Base-by-base conservation (phyloP, 2,888 invertebrate genomes). In the Chelonus formosanus region DNA sequence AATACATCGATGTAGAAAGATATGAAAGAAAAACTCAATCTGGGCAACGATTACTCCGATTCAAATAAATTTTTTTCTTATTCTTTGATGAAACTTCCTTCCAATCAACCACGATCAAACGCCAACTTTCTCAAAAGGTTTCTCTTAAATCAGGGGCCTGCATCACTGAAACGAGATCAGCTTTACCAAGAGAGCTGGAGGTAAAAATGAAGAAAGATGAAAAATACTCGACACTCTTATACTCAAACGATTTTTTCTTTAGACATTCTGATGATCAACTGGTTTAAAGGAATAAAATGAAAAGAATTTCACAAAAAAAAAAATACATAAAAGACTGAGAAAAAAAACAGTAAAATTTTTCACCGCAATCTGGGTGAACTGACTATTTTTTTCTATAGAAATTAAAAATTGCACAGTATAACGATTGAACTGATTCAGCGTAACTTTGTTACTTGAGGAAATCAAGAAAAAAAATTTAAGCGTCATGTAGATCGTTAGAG, bases 91-190 rank as follows among this genome's bases (percentile, higher is more conserved):
- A 52, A 52, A 52, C 52, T 52, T 34, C 32, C 47, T 35, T 48
- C 20, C 47, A 58, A 58, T 58, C 58, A 58, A 34, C 34, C 10
- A 32, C 31, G 36, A 57, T 34, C 36, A 58, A 36, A 58, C 35
- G 47, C 48, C 20, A 47, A 35, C 7, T 47, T 47, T 34, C 10
- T 35, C 34, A 58, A 58, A 58, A 44, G 47, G 8, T 34, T 45
- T 57, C 45, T 36, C 58, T 47, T 20, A 47, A 58, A 58, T 58
- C 58, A 58, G n/a, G 47, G 6, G 58, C 47, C 20, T 58, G 58
- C 58, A 47, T 58, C 48, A 48, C n/a, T 47, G 47, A 58, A 58
- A 58, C 58, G 58, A 58, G 58, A 58, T 58, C 35, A 58, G n/a
- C 45, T 35, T 10, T 58, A 34, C 47, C 45, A 58, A 58, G 32